Conservation (phyloP, 2,797 vertebrate genomes). For the Carapus acus region DNA sequence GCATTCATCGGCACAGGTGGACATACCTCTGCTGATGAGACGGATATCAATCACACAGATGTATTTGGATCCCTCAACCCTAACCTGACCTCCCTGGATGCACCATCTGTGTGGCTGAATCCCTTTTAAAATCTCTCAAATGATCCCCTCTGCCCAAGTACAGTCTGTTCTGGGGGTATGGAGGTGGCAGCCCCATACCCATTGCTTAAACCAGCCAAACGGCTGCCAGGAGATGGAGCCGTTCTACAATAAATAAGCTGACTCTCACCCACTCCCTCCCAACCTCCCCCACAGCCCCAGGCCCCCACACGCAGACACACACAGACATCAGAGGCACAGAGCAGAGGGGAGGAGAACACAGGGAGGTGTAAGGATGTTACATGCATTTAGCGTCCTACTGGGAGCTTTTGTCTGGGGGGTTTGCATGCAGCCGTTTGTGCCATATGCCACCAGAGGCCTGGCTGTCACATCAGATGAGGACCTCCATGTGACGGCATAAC, state of each 20-base stretch:
- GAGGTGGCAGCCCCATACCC: conserved; percentile 12
- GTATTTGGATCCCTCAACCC: conserved; percentile 20
- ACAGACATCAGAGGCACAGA: not conserved
- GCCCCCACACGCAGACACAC: too few relatives aligned
- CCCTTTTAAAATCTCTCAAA: conserved; percentile 45
- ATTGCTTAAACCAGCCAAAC: not conserved
- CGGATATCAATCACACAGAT: not conserved
- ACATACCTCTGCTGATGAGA: too few relatives aligned
- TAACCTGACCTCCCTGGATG: conserved; percentile 46
- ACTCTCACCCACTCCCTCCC: too few relatives aligned
- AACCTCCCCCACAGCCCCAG: too few relatives aligned
- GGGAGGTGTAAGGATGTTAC: conserved; percentile 50
- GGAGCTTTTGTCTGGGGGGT: conserved; percentile 59
- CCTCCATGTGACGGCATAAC: conserved; percentile 50
- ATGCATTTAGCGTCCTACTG: conserved; percentile 51
- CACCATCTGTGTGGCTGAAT: conserved; percentile 36
- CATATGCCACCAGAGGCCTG: conserved; percentile 57
- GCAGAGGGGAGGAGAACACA: conserved; percentile 19
- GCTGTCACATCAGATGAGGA: conserved; percentile 59
- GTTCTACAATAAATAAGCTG: conserved; percentile 36
- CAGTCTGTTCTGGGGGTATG: conserved; percentile 44
- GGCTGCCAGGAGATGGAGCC: conserved; percentile 53
- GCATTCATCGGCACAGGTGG: too few relatives aligned
- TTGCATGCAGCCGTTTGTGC: conserved; percentile 47
- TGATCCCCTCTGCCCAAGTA: conserved; percentile 48